Conservation (phyloP, 2,797 vertebrate genomes). For the Ara ararauna region DNA sequence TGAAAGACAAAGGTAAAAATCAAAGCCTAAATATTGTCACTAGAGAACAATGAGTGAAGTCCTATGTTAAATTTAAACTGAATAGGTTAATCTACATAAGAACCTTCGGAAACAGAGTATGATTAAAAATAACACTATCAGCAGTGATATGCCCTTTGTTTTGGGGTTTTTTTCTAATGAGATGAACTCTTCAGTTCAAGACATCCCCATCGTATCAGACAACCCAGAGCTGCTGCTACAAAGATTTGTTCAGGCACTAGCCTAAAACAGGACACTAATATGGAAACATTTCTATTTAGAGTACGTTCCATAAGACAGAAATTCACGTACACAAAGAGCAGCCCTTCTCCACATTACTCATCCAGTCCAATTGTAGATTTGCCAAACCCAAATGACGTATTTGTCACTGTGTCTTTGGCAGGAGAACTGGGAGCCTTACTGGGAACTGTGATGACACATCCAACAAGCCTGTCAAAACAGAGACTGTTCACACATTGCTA, state of each 20-base stretch:
- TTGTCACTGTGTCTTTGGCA: slow-evolving; percentile 40
- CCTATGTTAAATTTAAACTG: neutral
- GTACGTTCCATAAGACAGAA: neutral
- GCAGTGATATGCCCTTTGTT: neutral
- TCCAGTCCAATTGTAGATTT: neutral
- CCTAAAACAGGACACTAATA: slow-evolving; percentile 1
- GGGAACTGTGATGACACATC: slow-evolving; percentile 42
- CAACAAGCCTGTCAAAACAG: slow-evolving; percentile 61
- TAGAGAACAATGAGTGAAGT: neutral
- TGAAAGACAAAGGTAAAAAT: neutral
- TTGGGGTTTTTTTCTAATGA: neutral
- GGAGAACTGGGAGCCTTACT: slow-evolving; percentile 42
- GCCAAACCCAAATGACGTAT: slow-evolving; percentile 54
- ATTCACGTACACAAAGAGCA: neutral
- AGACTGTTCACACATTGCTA: slow-evolving; percentile 27
- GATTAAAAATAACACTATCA: neutral
- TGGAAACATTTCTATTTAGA: slow-evolving; percentile 5
- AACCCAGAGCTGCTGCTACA: neutral
- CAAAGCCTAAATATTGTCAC: neutral
- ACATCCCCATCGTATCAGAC: neutral
- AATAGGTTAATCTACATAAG: neutral
- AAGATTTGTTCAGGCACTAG: neutral
- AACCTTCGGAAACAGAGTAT: neutral
- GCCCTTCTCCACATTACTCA: neutral
- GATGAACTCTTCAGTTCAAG: neutral